phyloP scores from a whole-genome alignment of 2,888 invertebrate species.

The Pristionchus japonicus region DNA sequence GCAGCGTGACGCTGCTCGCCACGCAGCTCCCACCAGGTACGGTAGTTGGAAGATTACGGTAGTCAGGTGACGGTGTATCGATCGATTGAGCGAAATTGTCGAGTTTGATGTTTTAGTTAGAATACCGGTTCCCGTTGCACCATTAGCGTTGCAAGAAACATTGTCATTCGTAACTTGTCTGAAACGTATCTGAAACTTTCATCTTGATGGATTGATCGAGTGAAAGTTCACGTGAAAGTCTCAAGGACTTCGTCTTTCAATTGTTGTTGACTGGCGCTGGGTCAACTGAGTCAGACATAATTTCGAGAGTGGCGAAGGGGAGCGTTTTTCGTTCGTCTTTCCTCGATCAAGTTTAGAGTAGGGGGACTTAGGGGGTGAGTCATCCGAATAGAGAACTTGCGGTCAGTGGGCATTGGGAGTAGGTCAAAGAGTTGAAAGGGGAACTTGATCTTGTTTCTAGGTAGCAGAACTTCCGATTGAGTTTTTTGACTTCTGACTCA shows the following conservation, averaged over 20 bases:
- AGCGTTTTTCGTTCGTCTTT: neutral
- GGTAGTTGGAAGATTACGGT: neutral
- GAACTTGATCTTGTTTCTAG: no score
- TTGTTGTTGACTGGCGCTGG: neutral
- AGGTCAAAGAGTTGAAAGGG: neutral
- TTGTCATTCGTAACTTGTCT: neutral
- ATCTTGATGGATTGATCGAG: neutral
- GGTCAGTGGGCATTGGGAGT: neutral
- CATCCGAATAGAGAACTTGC: neutral
- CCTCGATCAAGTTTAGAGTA: neutral
- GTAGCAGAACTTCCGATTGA: no score
- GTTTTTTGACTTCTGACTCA: no score
- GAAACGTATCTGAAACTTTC: neutral
- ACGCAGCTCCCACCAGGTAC: slow-evolving; percentile 66
- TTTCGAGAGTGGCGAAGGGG: neutral
- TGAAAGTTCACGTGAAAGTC: neutral
- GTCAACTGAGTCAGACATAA: slow-evolving; percentile 29
- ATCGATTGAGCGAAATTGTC: no score
- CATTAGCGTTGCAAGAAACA: no score
- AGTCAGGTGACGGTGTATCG: neutral
- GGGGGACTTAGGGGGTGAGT: neutral
- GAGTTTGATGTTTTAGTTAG: no score
- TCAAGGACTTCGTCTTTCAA: neutral
- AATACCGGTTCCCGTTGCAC: no score
- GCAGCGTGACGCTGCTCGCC: slow-evolving; percentile 57